Conservation (phyloP, 30 jellyfish, hydroid and myxozoan species). For the Aurelia coerulea region DNA sequence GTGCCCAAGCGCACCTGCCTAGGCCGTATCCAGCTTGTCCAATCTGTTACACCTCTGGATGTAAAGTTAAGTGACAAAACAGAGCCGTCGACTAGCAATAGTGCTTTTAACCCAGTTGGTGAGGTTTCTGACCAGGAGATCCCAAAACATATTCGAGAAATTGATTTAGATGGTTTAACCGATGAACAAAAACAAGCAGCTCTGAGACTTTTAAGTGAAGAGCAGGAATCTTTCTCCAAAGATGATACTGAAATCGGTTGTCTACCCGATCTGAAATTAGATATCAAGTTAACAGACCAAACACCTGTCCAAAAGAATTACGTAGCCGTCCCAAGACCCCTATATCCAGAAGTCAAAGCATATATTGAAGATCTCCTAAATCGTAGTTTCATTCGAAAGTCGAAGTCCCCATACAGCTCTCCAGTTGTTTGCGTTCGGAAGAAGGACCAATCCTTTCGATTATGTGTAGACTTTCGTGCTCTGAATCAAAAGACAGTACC, state of each 20-base stretch:
- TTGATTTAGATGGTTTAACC: constrained; percentile 7
- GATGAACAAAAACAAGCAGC: constrained; percentile 7
- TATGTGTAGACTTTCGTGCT: constrained; percentile 48
- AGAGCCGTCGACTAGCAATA: background rate
- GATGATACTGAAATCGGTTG: constrained; percentile 38
- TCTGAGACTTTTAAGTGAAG: background rate
- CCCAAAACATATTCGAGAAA: background rate
- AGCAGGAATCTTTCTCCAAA: constrained; percentile 4
- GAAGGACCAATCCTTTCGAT: constrained; percentile 25
- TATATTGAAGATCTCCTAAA: background rate
- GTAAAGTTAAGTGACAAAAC: constrained; percentile 6
- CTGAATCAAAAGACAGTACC: constrained; percentile 43
- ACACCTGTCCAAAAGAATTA: too few species aligned
- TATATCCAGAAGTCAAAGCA: constrained; percentile 12
- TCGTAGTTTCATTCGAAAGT: background rate
- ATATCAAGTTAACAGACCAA: constrained; percentile 18
- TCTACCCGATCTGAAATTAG: constrained; percentile 2
- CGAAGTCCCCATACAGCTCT: constrained; percentile 6
- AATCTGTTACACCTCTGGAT: constrained; percentile 27
- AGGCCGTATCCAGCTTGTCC: constrained; percentile 15
- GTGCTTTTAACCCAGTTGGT: background rate
- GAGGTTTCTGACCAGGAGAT: background rate
- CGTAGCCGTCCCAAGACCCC: constrained; percentile 11
- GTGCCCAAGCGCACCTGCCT: constrained; percentile 6
- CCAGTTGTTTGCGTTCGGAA: constrained; percentile 62